Conservation (phyloP, 2,113 vertebrate genomes). For the Oncorhynchus nerka region DNA sequence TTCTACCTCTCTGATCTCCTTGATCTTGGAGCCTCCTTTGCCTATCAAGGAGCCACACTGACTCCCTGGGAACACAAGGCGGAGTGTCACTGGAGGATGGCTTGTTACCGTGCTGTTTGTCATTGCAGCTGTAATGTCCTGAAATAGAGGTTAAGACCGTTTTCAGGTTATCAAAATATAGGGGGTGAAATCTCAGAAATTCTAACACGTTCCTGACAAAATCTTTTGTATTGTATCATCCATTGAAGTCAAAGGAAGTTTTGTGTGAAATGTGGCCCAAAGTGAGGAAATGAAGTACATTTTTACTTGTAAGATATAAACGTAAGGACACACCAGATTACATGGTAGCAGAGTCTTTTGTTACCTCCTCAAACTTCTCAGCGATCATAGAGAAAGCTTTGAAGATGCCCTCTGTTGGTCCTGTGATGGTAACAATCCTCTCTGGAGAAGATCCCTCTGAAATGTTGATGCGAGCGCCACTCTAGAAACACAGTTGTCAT, state of each 20-base stretch:
- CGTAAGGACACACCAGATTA: background rate
- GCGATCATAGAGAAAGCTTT: conserved; percentile 94
- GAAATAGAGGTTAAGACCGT: conserved; percentile 44
- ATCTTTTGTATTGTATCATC: background rate
- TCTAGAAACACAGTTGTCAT: conserved; percentile 70
- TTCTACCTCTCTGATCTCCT: conserved; percentile 93
- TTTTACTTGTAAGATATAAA: background rate
- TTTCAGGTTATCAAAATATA: conserved; percentile 8
- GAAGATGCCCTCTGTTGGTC: conserved; percentile 90
- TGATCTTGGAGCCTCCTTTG: conserved; percentile 95
- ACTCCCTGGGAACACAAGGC: conserved; percentile 88
- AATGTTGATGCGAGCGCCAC: conserved; percentile 91
- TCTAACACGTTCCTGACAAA: no score
- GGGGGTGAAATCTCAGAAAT: no score
- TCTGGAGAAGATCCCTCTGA: conserved; percentile 92
- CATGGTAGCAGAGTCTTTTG: background rate
- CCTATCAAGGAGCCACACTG: conserved; percentile 93
- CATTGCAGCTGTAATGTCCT: conserved; percentile 91
- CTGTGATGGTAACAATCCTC: conserved; percentile 92
- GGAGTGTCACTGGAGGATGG: conserved; percentile 88
- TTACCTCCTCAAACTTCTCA: conserved; percentile 92
- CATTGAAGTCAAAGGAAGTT: background rate
- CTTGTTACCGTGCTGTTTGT: conserved; percentile 89
- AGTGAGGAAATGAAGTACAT: background rate
- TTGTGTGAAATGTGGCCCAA: conserved; percentile 8